A percentile compares a stretch with the other conserved stretches of the same genome.
Evolutionary conservation across 2,797 vertebrate species (phyloP).

Genomic region (Nasua narica): DNA sequence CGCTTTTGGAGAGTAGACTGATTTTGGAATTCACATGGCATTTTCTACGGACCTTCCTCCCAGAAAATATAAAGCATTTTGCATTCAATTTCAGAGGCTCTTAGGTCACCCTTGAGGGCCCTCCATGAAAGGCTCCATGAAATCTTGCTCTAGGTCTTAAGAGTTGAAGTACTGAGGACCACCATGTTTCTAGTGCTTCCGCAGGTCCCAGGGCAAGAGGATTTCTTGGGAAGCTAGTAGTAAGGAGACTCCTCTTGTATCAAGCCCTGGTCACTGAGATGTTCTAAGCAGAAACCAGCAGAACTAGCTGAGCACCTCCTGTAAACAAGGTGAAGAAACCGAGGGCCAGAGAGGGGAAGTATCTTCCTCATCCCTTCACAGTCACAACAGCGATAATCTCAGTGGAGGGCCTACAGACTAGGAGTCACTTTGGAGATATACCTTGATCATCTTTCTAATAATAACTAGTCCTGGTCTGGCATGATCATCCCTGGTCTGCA

Average conservation of each 20-base stretch:
- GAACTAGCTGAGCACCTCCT: background rate
- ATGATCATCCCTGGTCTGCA: background rate
- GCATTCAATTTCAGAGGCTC: background rate
- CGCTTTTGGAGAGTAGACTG: background rate
- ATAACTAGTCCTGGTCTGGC: background rate
- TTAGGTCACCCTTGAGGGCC: background rate
- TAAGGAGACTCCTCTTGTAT: background rate
- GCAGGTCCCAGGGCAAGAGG: background rate
- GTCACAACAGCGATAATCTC: background rate
- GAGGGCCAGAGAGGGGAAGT: background rate
- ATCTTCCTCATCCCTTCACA: background rate
- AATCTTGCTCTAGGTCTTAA: background rate
- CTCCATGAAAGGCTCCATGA: background rate
- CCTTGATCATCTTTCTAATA: background rate
- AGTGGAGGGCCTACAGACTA: too few species aligned
- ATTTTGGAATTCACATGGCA: background rate
- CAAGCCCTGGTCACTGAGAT: background rate
- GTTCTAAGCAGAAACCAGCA: background rate
- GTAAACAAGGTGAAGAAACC: background rate
- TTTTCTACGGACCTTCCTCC: background rate
- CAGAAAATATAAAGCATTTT: background rate
- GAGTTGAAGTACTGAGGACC: background rate
- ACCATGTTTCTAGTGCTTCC: background rate
- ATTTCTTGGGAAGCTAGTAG: background rate
- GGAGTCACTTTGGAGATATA: background rate